These are phyloP conservation scores for Hippopotamus amphibius DNA, from an alignment of 2,113 vertebrate species.

Conservation along the genomic window DNA sequence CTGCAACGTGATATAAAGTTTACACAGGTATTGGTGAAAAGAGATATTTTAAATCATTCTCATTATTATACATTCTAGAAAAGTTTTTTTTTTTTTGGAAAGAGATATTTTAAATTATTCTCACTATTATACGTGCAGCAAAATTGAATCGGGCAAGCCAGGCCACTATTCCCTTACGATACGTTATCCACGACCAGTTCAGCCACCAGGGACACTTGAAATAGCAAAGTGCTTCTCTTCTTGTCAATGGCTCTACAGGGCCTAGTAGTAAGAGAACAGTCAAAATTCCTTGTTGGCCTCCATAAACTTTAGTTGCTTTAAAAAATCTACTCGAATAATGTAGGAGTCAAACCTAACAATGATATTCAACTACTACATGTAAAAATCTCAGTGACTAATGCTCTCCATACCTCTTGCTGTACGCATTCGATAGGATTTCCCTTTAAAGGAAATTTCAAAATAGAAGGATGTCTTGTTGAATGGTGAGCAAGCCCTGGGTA, in stretches of 20 bases:
- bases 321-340: neutral
- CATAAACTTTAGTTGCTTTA: neutral
- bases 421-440: slow-evolving; percentile 65
- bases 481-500: slow-evolving; percentile 59
- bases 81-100: neutral
- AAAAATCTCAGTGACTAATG: slow-evolving; percentile 61
- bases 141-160: slow-evolving; percentile 9
- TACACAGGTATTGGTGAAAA: neutral
- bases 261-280: neutral
- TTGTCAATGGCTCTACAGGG: neutral
- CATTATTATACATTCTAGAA: neutral
- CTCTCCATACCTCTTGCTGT: neutral
- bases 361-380: slow-evolving; percentile 29
- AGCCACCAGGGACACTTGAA: neutral
- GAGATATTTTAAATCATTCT: neutral
- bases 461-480: slow-evolving; percentile 62
- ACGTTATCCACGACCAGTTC: neutral
- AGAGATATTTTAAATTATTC: neutral
- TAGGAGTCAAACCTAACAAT: slow-evolving; percentile 33
- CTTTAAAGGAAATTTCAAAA: slow-evolving; percentile 72
- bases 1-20: slow-evolving; percentile 1
- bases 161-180: neutral
- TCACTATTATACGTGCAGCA: neutral
- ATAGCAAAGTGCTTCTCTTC: neutral
- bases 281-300: neutral